A percentile compares a stretch with the other conserved stretches of the same genome.
Evolutionary conservation across 2,888 invertebrate species (phyloP).

Genomic region (Hanleya hanleyi): DNA sequence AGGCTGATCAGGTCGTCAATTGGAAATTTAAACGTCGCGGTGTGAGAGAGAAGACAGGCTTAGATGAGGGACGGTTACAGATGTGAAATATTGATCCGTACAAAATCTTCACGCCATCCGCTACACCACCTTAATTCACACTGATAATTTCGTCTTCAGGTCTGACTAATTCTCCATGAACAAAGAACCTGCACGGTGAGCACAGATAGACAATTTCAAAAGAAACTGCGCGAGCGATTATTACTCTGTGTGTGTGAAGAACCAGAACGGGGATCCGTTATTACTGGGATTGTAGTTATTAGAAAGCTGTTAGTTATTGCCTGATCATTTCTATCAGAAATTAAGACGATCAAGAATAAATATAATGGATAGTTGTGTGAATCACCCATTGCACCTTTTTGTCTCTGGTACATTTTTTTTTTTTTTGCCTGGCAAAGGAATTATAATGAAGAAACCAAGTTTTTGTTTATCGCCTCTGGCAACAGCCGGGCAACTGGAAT

Average conservation of each 20-base stretch:
- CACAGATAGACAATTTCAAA: not conserved
- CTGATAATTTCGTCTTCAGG: not conserved
- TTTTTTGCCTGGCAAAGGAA: no score
- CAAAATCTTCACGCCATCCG: slow-evolving; percentile 1
- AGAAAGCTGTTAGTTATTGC: slow-evolving; percentile 11
- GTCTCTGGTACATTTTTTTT: not conserved
- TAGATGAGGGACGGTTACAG: not conserved
- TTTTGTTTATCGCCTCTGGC: slow-evolving; percentile 1
- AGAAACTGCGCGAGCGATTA: no score
- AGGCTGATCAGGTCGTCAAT: no score
- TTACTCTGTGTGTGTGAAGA: no score
- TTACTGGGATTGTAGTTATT: slow-evolving; percentile 3
- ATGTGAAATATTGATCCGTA: not conserved
- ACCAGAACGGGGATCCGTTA: not conserved
- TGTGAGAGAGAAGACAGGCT: no score
- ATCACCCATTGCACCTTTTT: not conserved
- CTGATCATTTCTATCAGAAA: not conserved
- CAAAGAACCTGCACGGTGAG: not conserved
- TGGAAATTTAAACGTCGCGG: no score
- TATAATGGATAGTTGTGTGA: not conserved
- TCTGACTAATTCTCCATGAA: not conserved
- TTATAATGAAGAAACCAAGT: not conserved
- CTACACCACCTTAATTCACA: slow-evolving; percentile 1
- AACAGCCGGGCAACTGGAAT: slow-evolving; percentile 2
- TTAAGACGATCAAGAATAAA: not conserved